phyloP scores from a whole-genome alignment of 2,797 vertebrate species.

The Rhinella marina region DNA sequence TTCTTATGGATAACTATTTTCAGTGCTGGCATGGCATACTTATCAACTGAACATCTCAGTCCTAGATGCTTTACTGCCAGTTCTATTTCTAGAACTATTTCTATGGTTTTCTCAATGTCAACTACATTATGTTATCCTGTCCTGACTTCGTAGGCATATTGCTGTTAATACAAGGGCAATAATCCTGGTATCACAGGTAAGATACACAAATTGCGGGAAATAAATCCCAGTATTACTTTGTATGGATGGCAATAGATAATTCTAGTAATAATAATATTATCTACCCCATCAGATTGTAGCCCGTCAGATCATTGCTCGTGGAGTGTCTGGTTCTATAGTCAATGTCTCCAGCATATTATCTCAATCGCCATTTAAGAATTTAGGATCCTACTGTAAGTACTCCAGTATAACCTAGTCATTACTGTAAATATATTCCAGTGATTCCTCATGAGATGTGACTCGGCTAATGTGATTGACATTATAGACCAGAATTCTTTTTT shows the following conservation, averaged over 20 bases:
- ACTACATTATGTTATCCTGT: not conserved
- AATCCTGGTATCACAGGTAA: slow-evolving; percentile 91
- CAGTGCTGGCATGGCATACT: too few species aligned
- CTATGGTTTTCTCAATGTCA: too few species aligned
- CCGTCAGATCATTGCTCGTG: slow-evolving; percentile 83
- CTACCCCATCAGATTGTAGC: slow-evolving; percentile 79
- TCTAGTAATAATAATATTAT: not conserved
- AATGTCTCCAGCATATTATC: slow-evolving; percentile 94
- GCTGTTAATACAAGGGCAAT: slow-evolving; percentile 85
- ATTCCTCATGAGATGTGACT: too few species aligned
- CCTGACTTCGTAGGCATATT: slow-evolving; percentile 77
- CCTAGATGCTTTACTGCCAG: too few species aligned
- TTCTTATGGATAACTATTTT: too few species aligned
- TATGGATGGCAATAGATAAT: not conserved
- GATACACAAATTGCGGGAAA: not conserved
- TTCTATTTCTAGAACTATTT: too few species aligned
- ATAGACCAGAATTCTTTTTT: too few species aligned
- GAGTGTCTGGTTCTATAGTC: slow-evolving; percentile 85
- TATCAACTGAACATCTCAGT: too few species aligned
- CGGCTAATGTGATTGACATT: too few species aligned
- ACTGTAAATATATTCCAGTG: too few species aligned
- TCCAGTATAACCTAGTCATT: too few species aligned
- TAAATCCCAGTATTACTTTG: not conserved
- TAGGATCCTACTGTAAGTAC: slow-evolving; percentile 87
- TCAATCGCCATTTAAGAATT: slow-evolving; percentile 79